Base-by-base conservation (phyloP, 64 coral and sea anemone genomes). In the Pachyseris speciosa region DNA sequence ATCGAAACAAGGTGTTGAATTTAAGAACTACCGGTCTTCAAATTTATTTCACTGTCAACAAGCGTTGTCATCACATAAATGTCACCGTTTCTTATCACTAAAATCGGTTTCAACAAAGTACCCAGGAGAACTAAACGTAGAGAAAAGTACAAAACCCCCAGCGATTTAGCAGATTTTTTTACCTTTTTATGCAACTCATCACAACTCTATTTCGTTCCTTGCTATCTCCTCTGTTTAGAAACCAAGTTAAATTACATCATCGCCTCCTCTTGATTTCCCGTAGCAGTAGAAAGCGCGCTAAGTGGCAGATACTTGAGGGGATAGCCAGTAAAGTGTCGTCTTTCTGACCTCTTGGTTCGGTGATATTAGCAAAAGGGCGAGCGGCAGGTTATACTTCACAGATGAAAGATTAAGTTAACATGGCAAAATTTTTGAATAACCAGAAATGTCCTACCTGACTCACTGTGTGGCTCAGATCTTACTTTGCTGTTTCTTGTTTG, bases 351-450 rank as follows among this genome's bases (percentile, higher is more conserved):
- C 53, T 63, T 26, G 53, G 52, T 40, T 37, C 63, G 30, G 52
- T 41, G 49, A 19, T 74, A 74, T 44, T 24, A 24, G 39, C n/a
- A 38, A 37, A 11, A 81, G 19, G 33, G 53, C 7, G 25, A 76
- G 45, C 48, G 31, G 7, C 77, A 81, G 77, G 77, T 81, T 31
- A 53, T 40, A 37, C 36, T 81, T 63, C 51, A 81, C 77, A 81
- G 77, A 81, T 81, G 52, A 81, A 26, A 22, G 52, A 81, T 81
- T 61, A 39, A n/a, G n/a, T 37, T 27, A 3, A 34, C 24, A 53
- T 63, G 40, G 9, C 34, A 20, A 39, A 0, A 2, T 76, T 81
- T 81, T 26, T 22, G 2, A 58, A n/a, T 39, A 8, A 61, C 11
- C 4, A 58, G 15, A 19, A 52, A 31, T 53, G 7, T 77, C 47